Percentiles rank a stretch among this genome's conserved stretches.
phyloP scores from a whole-genome alignment of 53 echinoderm and acorn worm genomes.

The Astropecten irregularis region DNA sequence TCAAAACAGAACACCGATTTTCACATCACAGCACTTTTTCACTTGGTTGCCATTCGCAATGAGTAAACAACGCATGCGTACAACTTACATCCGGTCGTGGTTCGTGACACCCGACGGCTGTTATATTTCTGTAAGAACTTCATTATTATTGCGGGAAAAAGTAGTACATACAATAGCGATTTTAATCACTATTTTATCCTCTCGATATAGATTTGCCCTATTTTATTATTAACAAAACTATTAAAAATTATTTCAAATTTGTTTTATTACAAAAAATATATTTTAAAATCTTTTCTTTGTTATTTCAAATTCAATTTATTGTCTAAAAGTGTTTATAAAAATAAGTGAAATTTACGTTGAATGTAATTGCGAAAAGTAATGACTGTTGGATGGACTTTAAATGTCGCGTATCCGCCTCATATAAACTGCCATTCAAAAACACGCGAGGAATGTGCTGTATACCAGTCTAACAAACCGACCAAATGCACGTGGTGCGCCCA shows the following conservation, averaged over 20 bases:
- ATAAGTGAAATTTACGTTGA: too few relatives aligned
- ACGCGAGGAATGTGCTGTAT: background rate
- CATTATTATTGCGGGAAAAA: background rate
- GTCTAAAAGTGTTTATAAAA: background rate
- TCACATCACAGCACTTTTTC: too few relatives aligned
- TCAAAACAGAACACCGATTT: too few relatives aligned
- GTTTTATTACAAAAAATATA: background rate
- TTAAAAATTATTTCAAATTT: too few relatives aligned
- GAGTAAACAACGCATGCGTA: slow-evolving; percentile 53
- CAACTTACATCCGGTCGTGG: too few relatives aligned
- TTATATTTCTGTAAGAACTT: background rate
- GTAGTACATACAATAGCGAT: too few relatives aligned
- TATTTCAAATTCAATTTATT: background rate
- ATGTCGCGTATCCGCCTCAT: slow-evolving; percentile 36
- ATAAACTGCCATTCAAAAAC: background rate
- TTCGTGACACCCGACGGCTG: background rate
- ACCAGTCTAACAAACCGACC: background rate
- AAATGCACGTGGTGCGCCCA: background rate
- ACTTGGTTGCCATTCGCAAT: slow-evolving; percentile 48
- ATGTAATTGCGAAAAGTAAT: background rate
- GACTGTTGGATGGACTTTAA: slow-evolving; percentile 7
- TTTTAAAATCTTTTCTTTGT: background rate
- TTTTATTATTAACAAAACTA: background rate
- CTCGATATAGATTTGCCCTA: background rate
- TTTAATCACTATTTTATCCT: background rate